Evolutionary conservation across 2,888 invertebrate genomes (phyloP).

Genomic region (Syrphus vitripennis): DNA sequence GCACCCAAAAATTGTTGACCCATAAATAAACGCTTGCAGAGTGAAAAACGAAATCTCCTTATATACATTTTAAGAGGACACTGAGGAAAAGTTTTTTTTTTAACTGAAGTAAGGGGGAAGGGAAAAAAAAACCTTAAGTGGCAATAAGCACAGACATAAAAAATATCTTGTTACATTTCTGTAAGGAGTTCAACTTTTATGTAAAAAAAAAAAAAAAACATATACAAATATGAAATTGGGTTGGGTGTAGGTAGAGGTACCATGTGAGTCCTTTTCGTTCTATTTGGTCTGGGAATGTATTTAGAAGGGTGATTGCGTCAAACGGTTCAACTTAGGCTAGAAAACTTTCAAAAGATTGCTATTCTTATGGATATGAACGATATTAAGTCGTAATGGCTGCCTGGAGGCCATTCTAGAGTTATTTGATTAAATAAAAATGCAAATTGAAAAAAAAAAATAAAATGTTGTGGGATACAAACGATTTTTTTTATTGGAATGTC

Average conservation of each 20-base stretch:
- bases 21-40: conserved; percentile 52
- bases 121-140: conserved; percentile 52
- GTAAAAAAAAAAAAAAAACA: neutral
- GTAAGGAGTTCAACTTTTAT: conserved; percentile 44
- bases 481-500: neutral
- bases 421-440: conserved; percentile 16
- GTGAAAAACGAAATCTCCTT: conserved; percentile 14
- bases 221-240: conserved; percentile 6
- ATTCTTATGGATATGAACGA: neutral
- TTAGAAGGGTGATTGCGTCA: neutral
- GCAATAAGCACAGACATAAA: conserved; percentile 59
- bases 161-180: conserved; percentile 43
- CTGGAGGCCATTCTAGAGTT: neutral
- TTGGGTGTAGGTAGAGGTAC: neutral
- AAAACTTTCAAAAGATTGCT: neutral
- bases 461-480: neutral
- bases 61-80: conserved; percentile 32
- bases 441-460: neutral
- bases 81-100: conserved; percentile 24
- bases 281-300: neutral
- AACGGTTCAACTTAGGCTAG: neutral
- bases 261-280: neutral
- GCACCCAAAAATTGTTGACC: conserved; percentile 60
- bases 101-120: neutral
- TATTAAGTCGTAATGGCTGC: neutral